Evolutionary conservation across 2,113 vertebrate species (phyloP).

Genomic region (Stegastes partitus): DNA sequence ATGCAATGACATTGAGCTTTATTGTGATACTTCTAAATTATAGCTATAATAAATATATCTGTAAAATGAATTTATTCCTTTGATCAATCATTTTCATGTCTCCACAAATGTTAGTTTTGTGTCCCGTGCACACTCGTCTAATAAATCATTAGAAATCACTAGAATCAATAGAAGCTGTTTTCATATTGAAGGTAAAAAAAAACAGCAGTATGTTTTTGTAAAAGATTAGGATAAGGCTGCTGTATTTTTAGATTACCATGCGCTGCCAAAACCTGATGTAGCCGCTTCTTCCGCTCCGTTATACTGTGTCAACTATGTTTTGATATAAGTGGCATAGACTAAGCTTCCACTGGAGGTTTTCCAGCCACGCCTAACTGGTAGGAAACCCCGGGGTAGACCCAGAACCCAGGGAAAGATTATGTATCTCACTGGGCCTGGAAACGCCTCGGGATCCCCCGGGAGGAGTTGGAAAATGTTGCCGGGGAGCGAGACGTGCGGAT

Average conservation of each 20-base stretch:
- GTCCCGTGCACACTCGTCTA: background rate
- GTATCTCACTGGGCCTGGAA: background rate
- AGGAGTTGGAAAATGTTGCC: constrained; percentile 6
- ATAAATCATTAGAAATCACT: background rate
- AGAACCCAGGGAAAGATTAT: background rate
- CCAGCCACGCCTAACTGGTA: too few species aligned
- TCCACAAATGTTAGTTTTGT: constrained; percentile 14
- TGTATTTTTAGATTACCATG: background rate
- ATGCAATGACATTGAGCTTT: constrained; percentile 59
- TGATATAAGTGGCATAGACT: too few species aligned
- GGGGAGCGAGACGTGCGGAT: background rate
- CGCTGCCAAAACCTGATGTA: too few species aligned
- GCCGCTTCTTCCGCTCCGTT: too few species aligned
- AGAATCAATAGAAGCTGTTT: background rate
- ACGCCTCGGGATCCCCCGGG: background rate
- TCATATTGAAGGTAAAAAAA: background rate
- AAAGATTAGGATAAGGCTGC: background rate
- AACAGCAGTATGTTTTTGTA: background rate
- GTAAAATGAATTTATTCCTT: constrained; percentile 44
- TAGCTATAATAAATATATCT: constrained; percentile 57
- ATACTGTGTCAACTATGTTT: too few species aligned
- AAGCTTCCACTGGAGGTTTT: background rate
- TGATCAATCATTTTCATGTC: constrained; percentile 39
- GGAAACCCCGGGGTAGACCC: background rate
- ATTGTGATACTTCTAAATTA: constrained; percentile 69